A percentile compares a stretch with the other conserved stretches of the same genome.
Evolutionary conservation across 2,113 vertebrate species (phyloP).

Genomic region (Odontophorus gujanensis): DNA sequence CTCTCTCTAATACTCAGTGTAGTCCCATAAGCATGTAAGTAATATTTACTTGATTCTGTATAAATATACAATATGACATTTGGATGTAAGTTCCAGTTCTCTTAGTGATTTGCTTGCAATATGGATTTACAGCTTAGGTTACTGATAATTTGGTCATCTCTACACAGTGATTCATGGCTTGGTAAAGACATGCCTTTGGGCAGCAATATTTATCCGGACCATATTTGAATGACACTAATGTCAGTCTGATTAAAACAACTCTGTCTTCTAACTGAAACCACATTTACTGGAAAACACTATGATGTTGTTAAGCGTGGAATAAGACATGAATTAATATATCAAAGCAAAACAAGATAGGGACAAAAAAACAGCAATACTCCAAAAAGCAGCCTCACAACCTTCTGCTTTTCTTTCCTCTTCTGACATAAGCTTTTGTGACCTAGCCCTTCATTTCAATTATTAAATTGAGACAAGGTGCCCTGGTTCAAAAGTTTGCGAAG

Average conservation of each 20-base stretch:
- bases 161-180: not conserved
- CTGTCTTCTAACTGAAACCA: not conserved
- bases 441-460: not conserved
- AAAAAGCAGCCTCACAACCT: not conserved
- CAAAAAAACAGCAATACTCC: not conserved
- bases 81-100: not conserved
- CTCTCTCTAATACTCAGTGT: not conserved
- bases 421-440: not conserved
- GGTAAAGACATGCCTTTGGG: not conserved
- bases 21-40: not conserved
- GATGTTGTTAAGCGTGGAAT: not conserved
- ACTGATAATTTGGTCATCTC: not conserved
- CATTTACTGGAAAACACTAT: not conserved
- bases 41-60: not conserved
- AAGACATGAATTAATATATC: not conserved
- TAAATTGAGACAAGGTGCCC: not conserved
- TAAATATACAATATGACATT: not conserved
- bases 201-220: not conserved
- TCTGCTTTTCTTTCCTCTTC: not conserved
- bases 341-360: not conserved
- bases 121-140: not conserved
- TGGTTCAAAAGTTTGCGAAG: not conserved
- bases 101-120: not conserved
- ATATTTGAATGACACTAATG: not conserved
- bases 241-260: not conserved